These are phyloP conservation scores for Anas georgica DNA, from an alignment of 2,797 vertebrate species.

Conservation along the genomic window DNA sequence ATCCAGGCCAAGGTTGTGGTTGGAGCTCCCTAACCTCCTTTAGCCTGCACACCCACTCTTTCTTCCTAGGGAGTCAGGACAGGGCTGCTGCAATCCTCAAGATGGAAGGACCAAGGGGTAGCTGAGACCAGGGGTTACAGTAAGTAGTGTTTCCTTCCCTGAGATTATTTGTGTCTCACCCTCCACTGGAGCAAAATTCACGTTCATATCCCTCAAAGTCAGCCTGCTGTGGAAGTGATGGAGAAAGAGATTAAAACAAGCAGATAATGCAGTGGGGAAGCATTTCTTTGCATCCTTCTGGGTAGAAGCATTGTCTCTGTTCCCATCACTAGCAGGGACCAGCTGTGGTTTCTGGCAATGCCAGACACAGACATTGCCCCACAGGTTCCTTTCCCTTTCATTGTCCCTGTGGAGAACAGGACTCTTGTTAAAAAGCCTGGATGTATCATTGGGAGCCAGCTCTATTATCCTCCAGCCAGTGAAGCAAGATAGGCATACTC, in stretches of 20 bases:
- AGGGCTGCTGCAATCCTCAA: neutral
- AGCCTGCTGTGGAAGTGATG: neutral
- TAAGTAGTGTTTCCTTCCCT: neutral
- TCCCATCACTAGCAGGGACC: conserved; percentile 13
- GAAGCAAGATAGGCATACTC: conserved; percentile 58
- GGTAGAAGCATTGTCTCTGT: neutral
- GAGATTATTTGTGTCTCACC: neutral
- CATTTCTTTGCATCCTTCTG: conserved; percentile 28
- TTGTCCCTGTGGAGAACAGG: conserved; percentile 36
- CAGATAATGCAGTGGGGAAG: neutral
- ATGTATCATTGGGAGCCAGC: conserved; percentile 43
- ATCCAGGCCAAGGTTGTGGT: neutral
- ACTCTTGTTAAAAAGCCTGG: conserved; percentile 45
- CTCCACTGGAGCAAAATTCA: neutral
- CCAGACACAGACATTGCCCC: neutral
- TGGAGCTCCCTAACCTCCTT: neutral
- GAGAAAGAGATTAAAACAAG: neutral
- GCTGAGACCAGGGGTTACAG: neutral
- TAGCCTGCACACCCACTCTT: neutral
- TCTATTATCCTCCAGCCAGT: conserved; percentile 64
- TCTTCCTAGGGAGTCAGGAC: neutral
- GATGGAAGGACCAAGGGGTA: neutral
- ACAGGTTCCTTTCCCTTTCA: conserved; percentile 53
- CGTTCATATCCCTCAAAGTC: neutral
- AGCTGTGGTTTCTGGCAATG: conserved; percentile 61